A percentile compares a stretch with the other conserved stretches of the same genome.
phyloP scores from a whole-genome alignment of 2,888 invertebrate genomes.

The Exocentrus adspersus region DNA sequence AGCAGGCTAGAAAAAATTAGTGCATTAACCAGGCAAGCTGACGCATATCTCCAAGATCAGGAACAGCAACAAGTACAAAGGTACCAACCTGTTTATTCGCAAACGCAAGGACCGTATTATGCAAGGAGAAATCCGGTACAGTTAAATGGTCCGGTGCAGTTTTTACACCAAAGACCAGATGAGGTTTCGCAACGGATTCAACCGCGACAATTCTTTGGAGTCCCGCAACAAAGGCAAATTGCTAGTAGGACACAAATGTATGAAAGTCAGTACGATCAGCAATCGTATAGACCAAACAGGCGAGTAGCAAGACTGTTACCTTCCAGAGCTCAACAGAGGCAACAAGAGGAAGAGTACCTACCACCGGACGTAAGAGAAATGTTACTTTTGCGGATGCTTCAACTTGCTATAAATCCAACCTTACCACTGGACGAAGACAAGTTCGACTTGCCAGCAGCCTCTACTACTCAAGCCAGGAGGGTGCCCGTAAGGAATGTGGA shows the following conservation, averaged over 20 bases:
- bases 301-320: conserved; percentile 55
- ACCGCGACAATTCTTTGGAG: conserved; percentile 30
- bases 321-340: conserved; percentile 29
- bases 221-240: conserved; percentile 34
- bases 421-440: conserved; percentile 59
- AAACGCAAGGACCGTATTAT: conserved; percentile 40
- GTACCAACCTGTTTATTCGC: conserved; percentile 36
- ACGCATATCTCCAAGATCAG: not conserved
- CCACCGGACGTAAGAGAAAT: conserved; percentile 79
- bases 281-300: conserved; percentile 55
- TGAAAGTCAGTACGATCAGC: conserved; percentile 46
- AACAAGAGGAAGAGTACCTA: conserved; percentile 67
- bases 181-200: conserved; percentile 30
- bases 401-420: conserved; percentile 76
- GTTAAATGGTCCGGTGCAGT: conserved; percentile 40
- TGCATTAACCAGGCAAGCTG: conserved; percentile 59
- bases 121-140: conserved; percentile 38
- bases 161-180: conserved; percentile 39
- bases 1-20: conserved; percentile 69
- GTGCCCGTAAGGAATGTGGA: conserved; percentile 77
- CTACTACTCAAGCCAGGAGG: conserved; percentile 65
- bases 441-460: conserved; percentile 60
- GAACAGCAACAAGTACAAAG: conserved; percentile 23
- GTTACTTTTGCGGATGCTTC: conserved; percentile 75
- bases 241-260: conserved; percentile 33